Percentiles rank a stretch among this genome's conserved stretches.
phyloP scores from a whole-genome alignment of 2,888 invertebrate species.

The Cartodere bifasciata region DNA sequence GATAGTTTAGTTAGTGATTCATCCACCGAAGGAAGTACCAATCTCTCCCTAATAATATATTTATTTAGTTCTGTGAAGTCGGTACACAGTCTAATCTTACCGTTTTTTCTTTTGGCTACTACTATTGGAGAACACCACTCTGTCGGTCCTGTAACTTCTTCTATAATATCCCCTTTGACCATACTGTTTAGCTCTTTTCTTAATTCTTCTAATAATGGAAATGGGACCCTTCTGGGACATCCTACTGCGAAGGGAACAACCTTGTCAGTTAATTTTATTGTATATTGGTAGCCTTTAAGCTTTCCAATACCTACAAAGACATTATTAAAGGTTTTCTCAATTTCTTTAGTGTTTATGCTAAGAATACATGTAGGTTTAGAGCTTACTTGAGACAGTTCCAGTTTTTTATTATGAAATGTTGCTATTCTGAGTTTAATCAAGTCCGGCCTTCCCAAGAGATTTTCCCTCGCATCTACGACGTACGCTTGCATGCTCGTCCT shows the following conservation, averaged over 20 bases:
- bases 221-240: conserved; percentile 22
- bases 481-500: conserved; percentile 4
- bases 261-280: conserved; percentile 18
- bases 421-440: conserved; percentile 9
- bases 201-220: conserved; percentile 22
- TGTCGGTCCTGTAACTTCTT: conserved; percentile 21
- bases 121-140: conserved; percentile 29
- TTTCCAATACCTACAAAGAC: conserved; percentile 16
- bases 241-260: conserved; percentile 20
- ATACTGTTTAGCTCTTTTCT: conserved; percentile 23
- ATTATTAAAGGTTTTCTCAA: conserved; percentile 7
- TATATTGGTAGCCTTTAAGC: conserved; percentile 15
- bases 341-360: too few species aligned
- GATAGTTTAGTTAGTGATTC: conserved; percentile 16
- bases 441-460: conserved; percentile 14
- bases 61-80: conserved; percentile 22
- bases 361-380: too few species aligned
- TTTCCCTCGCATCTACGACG: conserved; percentile 8
- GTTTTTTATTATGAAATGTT: conserved; percentile 12
- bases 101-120: conserved; percentile 19
- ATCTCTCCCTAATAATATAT: conserved; percentile 14
- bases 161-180: conserved; percentile 20
- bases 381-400: too few species aligned
- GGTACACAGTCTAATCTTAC: conserved; percentile 19
- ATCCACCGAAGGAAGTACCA: conserved; percentile 16